A percentile compares a stretch with the other conserved stretches of the same genome.
These are phyloP conservation scores for Myopa testacea DNA, from an alignment of 2,888 invertebrate species.

Conservation along the genomic window DNA sequence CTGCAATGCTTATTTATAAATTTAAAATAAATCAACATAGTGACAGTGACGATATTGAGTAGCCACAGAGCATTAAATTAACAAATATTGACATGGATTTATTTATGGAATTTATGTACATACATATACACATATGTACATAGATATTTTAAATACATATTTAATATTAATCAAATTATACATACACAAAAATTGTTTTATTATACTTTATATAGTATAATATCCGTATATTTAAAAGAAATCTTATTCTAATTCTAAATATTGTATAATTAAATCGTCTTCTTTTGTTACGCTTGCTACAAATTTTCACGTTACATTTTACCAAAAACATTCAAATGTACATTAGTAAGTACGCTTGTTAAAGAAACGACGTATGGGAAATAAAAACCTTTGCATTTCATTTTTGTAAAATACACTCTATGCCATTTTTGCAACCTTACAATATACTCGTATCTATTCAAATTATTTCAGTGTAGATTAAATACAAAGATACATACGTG, in stretches of 20 bases:
- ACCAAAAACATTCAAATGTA: background rate
- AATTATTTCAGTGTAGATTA: background rate
- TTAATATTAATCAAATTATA: constrained; percentile 12
- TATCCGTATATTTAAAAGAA: constrained; percentile 32
- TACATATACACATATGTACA: constrained; percentile 37
- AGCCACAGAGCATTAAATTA: constrained; percentile 17
- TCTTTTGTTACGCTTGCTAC: background rate
- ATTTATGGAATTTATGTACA: constrained; percentile 45
- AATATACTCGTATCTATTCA: background rate
- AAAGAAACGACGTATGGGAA: too few species aligned
- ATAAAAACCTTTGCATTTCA: constrained; percentile 14
- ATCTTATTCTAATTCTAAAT: constrained; percentile 27
- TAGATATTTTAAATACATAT: constrained; percentile 28
- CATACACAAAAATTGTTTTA: constrained; percentile 18
- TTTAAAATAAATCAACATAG: too few species aligned
- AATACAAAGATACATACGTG: background rate
- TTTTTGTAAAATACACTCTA: constrained; percentile 29
- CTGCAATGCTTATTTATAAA: constrained; percentile 41
- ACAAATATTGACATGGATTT: constrained; percentile 11
- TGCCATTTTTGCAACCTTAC: constrained; percentile 10
- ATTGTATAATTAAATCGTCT: constrained; percentile 1
- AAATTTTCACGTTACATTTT: too few species aligned
- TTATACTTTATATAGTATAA: constrained; percentile 25
- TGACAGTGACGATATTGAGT: constrained; percentile 14
- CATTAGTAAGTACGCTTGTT: background rate